Conservation (phyloP, 2,113 vertebrate genomes). For the Notiomystis cincta region DNA sequence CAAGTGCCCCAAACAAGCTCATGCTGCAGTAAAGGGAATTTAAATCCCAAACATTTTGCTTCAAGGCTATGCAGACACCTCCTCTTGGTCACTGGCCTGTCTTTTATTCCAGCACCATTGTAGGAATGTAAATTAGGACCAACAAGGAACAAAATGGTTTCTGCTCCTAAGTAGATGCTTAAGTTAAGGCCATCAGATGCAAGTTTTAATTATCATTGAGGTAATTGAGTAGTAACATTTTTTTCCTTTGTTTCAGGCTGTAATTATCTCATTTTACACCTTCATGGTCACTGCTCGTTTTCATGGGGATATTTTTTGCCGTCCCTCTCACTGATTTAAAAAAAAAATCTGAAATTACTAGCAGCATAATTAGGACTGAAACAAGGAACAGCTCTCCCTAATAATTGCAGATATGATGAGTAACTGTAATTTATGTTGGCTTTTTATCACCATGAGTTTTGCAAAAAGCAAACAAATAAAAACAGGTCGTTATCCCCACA, state of each 20-base stretch:
- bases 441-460: background rate
- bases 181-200: background rate
- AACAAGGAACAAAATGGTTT: background rate
- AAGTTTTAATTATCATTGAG: conserved; percentile 2
- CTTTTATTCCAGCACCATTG: background rate
- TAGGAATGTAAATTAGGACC: background rate
- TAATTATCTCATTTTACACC: conserved; percentile 28
- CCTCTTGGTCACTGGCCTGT: background rate
- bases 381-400: background rate
- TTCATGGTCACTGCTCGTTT: background rate
- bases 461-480: background rate
- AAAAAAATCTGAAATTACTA: background rate
- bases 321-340: background rate
- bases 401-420: background rate
- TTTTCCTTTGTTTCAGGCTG: background rate
- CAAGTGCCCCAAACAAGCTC: fast-evolving
- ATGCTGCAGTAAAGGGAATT: background rate
- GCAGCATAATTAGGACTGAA: background rate
- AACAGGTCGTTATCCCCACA: background rate
- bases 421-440: background rate
- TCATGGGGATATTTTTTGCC: background rate
- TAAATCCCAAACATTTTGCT: background rate
- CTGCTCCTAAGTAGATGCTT: background rate
- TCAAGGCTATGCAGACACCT: background rate
- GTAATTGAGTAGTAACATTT: background rate